These are phyloP conservation scores for Xiphorhynchus erythropygius DNA, from an alignment of 2,797 vertebrate species.

Conservation along the genomic window DNA sequence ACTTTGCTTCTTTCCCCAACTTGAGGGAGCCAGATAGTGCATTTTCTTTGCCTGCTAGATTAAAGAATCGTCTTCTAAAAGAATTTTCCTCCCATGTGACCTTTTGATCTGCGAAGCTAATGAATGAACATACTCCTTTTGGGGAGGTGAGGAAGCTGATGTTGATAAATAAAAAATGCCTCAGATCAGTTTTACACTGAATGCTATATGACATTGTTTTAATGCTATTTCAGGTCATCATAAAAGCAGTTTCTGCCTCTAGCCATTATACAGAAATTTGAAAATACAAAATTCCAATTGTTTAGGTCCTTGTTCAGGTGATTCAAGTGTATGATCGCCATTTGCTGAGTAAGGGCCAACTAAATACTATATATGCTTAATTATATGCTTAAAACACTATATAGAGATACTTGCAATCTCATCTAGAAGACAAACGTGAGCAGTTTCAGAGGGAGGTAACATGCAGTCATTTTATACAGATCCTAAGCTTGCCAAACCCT, in stretches of 20 bases:
- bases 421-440: neutral
- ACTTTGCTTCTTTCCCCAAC: neutral
- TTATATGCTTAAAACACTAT: neutral
- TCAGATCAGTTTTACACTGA: neutral
- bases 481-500: neutral
- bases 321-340: neutral
- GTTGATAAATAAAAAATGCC: neutral
- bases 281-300: neutral
- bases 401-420: neutral
- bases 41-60: neutral
- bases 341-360: neutral
- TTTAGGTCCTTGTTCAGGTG: neutral
- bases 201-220: neutral
- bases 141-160: neutral
- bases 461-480: neutral
- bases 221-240: neutral
- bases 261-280: neutral
- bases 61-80: neutral
- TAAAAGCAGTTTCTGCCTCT: neutral
- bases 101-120: neutral
- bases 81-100: neutral
- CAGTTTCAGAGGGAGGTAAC: neutral
- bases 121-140: neutral
- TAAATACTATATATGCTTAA: neutral
- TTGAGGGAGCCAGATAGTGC: neutral